These are phyloP conservation scores for Nomia melanderi DNA, from an alignment of 1,140 invertebrate species.

Conservation along the genomic window DNA sequence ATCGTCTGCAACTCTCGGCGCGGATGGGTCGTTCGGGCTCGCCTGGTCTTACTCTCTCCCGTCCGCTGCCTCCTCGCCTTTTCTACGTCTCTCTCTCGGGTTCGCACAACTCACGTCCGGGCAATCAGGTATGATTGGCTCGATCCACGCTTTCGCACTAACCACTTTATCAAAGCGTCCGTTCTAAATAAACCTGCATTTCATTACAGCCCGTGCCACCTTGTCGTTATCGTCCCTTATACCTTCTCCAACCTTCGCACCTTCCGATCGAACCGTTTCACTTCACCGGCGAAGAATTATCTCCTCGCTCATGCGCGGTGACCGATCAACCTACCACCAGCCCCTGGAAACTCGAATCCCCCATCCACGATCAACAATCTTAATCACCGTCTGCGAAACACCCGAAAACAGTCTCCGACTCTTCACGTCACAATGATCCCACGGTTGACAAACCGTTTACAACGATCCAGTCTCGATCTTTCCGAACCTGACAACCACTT, in stretches of 20 bases:
- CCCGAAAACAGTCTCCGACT: too few relatives aligned
- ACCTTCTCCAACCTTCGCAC: constrained; percentile 58
- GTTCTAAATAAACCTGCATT: constrained; percentile 77
- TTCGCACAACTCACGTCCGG: constrained; percentile 74
- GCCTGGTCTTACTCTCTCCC: constrained; percentile 20
- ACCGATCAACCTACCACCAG: neutral
- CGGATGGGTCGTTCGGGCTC: constrained; percentile 25
- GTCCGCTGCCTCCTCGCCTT: constrained; percentile 8
- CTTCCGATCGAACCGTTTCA: constrained; percentile 53
- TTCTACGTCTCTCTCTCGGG: constrained; percentile 45
- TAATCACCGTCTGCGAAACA: too few relatives aligned
- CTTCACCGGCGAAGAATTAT: constrained; percentile 48
- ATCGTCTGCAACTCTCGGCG: constrained; percentile 32
- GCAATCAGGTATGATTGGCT: constrained; percentile 79
- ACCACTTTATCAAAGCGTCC: constrained; percentile 77
- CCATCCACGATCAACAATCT: too few relatives aligned
- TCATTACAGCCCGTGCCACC: constrained; percentile 71
- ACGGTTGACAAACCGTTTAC: too few relatives aligned
- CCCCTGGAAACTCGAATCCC: neutral
- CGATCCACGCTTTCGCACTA: constrained; percentile 78
- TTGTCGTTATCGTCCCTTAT: constrained; percentile 73
- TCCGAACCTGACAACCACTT: too few relatives aligned
- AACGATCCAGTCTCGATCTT: too few relatives aligned
- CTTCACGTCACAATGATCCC: too few relatives aligned
- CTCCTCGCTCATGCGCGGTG: constrained; percentile 44